These are phyloP conservation scores for Bostrychus sinensis DNA, from an alignment of 2,113 vertebrate genomes.

Conservation along the genomic window DNA sequence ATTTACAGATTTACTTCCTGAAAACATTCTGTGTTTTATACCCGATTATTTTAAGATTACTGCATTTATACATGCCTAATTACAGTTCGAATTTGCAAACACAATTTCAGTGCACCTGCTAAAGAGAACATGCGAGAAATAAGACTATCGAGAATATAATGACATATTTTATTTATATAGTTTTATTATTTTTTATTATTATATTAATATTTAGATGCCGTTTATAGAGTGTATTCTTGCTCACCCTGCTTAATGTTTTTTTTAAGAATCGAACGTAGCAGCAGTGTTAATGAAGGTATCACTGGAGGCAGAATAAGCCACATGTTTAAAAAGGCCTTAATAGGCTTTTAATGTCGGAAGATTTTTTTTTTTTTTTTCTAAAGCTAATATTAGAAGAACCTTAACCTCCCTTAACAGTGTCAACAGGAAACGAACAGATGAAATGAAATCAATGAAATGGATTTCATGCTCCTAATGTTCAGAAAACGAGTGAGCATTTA, in stretches of 20 bases:
- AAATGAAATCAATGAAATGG: slow-evolving; percentile 62
- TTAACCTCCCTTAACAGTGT: slow-evolving; percentile 35
- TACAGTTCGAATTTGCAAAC: not conserved
- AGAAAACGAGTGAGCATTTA: slow-evolving; percentile 37
- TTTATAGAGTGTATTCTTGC: not conserved
- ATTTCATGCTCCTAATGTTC: slow-evolving; percentile 42
- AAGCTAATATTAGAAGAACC: slow-evolving; percentile 22
- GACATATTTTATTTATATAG: not conserved
- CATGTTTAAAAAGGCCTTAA: slow-evolving; percentile 47
- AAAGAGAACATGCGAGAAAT: not conserved
- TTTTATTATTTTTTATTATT: not conserved
- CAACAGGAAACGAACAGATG: slow-evolving; percentile 50
- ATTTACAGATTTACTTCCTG: not conserved
- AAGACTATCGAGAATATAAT: not conserved
- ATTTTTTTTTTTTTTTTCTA: slow-evolving; percentile 13
- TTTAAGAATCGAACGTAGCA: slow-evolving; percentile 37
- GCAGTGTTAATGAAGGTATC: slow-evolving; percentile 1
- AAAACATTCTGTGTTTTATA: not conserved
- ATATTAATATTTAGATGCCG: not conserved
- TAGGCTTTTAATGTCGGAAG: slow-evolving; percentile 34
- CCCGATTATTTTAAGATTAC: not conserved
- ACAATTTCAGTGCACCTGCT: not conserved
- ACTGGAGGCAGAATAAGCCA: slow-evolving; percentile 17
- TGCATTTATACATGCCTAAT: not conserved
- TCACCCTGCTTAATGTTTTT: not conserved